Base-by-base conservation (phyloP, 2,113 vertebrate genomes). In the Prinia subflava region DNA sequence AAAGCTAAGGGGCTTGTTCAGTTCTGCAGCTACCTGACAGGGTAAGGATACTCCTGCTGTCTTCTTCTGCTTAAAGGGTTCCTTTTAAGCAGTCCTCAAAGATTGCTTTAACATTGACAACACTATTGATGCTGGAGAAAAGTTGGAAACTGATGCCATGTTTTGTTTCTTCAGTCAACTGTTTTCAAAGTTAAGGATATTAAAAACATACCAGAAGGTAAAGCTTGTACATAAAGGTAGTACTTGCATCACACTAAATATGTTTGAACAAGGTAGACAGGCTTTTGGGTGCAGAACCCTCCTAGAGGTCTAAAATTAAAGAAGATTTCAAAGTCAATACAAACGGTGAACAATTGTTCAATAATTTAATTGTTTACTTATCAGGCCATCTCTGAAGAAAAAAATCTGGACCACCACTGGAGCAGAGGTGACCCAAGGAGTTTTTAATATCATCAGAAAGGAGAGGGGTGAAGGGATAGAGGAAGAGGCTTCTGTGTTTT, bases 51-150 rank as follows among this genome's bases (percentile, higher is more conserved):
- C 15, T 55, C 18, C 46, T 74, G 53, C 37, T 70, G 64, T 31
- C 13, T 24, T 31, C 13, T 24, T 76, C 44, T 18, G 14, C 44
- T 59, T 50, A 37, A 86, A 52, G 17, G 6, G 10, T 47, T 78
- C 24, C 20, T 14, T 70, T 49, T 21, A 39, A 55, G 41, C 57
- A 91, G 59, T 39, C 3, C 14, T 15, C 39, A 7, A 19, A 52
- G 35, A 39, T 74, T 41, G 3, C 21, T 74, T 84, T 39, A 71
- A 39, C 27, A 35, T 10, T 0, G 0, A 15, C 0, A 2, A 25
- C 15, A 7, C 9, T 44, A 27, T 31, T 39, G 47, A 22, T 2
- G 2, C 27, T 31, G 49, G 30, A 30, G 63, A 13, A 10, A 65
- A 56, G 13, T 20, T 71, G 39, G 60, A 68, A 82, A 33, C 42